Conservation (phyloP, 37 sponge, comb jelly and placozoan genomes). For the Axinella damicornis region DNA sequence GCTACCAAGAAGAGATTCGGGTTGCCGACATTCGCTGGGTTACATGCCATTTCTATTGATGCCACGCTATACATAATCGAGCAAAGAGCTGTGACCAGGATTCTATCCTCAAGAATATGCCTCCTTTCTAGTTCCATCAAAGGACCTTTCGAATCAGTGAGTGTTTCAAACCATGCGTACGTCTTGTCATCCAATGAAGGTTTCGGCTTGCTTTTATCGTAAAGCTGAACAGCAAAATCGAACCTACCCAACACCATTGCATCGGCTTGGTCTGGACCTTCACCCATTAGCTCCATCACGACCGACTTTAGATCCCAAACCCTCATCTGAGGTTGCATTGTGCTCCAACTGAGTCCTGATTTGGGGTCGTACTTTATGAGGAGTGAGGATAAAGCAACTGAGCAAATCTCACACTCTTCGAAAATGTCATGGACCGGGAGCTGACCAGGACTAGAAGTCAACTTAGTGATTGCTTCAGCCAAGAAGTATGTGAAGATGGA, state of each 20-base stretch:
- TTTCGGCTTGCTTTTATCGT: not conserved
- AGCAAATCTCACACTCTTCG: slow-evolving; percentile 31
- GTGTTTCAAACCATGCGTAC: slow-evolving; percentile 12
- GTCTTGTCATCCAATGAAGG: slow-evolving; percentile 17
- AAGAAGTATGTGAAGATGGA: slow-evolving; percentile 63
- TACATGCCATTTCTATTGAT: slow-evolving; percentile 31
- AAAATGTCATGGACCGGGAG: slow-evolving; percentile 26
- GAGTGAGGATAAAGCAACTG: slow-evolving; percentile 42
- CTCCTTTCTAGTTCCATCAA: slow-evolving; percentile 15
- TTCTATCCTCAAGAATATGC: not conserved
- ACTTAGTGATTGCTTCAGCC: not conserved
- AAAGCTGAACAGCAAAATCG: slow-evolving; percentile 12
- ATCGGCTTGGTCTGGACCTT: not conserved
- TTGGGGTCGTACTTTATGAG: not conserved
- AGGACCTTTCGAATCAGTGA: not conserved
- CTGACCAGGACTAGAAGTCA: not conserved
- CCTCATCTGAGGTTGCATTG: slow-evolving; percentile 24
- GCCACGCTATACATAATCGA: slow-evolving; percentile 57
- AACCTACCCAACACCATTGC: slow-evolving; percentile 12
- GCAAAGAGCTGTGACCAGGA: slow-evolving; percentile 3
- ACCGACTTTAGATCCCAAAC: not conserved
- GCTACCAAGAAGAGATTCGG: slow-evolving; percentile 37
- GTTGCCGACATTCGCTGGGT: not conserved
- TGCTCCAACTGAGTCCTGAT: not conserved
- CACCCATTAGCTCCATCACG: not conserved